phyloP scores from a whole-genome alignment of 1,140 invertebrate species.

The Lasaia peninsularis region DNA sequence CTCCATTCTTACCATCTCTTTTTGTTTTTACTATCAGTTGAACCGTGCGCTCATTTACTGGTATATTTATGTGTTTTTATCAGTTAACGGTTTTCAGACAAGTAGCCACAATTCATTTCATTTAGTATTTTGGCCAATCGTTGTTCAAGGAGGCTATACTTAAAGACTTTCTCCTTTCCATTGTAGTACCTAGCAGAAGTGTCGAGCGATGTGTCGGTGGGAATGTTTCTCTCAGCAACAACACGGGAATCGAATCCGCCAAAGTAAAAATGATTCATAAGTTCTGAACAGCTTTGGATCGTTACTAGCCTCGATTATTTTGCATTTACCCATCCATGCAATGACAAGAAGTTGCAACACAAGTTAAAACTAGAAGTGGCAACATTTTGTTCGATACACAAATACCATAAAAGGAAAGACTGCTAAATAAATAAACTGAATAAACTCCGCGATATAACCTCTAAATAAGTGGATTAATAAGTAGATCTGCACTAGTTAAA shows the following conservation, averaged over 20 bases:
- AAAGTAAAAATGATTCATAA: slow-evolving; percentile 24
- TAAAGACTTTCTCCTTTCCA: slow-evolving; percentile 59
- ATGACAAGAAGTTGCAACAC: too few relatives aligned
- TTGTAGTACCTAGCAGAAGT: slow-evolving; percentile 51
- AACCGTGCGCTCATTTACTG: too few relatives aligned
- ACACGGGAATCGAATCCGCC: slow-evolving; percentile 57
- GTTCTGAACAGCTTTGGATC: slow-evolving; percentile 24
- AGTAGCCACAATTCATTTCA: slow-evolving; percentile 13
- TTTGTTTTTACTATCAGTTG: too few relatives aligned
- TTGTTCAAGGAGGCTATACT: slow-evolving; percentile 43
- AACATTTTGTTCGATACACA: too few relatives aligned
- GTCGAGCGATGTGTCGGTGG: slow-evolving; percentile 59
- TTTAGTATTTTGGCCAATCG: slow-evolving; percentile 34
- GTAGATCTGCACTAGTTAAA: too few relatives aligned
- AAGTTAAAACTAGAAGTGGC: too few relatives aligned
- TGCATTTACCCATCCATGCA: background rate
- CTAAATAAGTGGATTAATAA: too few relatives aligned
- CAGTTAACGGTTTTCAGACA: background rate
- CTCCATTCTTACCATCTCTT: too few relatives aligned
- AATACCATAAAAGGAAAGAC: too few relatives aligned
- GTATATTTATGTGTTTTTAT: too few relatives aligned
- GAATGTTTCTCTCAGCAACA: slow-evolving; percentile 44
- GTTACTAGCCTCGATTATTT: slow-evolving; percentile 14
- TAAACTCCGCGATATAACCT: too few relatives aligned
- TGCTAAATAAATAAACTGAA: too few relatives aligned